phyloP scores from a whole-genome alignment of 2,797 vertebrate species.

The Mus minutoides region DNA sequence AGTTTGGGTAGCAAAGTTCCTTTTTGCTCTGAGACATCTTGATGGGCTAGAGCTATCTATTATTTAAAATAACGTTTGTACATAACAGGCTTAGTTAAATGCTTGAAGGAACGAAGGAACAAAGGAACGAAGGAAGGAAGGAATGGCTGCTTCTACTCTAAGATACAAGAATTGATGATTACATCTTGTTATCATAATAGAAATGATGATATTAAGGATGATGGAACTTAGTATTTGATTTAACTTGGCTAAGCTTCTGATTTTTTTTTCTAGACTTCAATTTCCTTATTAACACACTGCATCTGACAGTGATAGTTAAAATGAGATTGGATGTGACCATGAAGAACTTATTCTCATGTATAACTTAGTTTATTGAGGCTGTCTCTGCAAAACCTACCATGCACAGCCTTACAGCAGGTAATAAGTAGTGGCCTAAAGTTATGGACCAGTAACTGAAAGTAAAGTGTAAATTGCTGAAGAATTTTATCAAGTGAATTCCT shows the following conservation, averaged over 20 bases:
- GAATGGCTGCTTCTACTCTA: not conserved
- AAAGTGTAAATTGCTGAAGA: not conserved
- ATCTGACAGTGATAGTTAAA: not conserved
- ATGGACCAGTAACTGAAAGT: not conserved
- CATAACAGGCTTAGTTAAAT: not conserved
- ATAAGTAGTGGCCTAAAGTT: not conserved
- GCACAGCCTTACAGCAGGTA: not conserved
- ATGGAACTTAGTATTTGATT: conserved; percentile 21
- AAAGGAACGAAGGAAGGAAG: not conserved
- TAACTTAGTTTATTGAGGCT: not conserved
- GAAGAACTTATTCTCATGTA: not conserved
- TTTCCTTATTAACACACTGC: not conserved
- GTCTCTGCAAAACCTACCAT: not conserved
- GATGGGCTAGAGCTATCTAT: not conserved
- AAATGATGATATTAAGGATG: not conserved
- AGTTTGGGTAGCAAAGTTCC: not conserved
- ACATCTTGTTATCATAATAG: not conserved
- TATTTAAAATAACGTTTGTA: not conserved
- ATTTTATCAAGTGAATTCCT: not conserved
- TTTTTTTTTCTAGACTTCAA: not conserved
- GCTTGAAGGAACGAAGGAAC: not conserved
- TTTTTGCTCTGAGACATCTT: not conserved
- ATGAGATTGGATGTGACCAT: not conserved
- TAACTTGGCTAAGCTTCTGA: not conserved
- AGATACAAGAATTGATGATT: not conserved